phyloP scores from a whole-genome alignment of 2,888 invertebrate genomes.

The Catocala sponsa region DNA sequence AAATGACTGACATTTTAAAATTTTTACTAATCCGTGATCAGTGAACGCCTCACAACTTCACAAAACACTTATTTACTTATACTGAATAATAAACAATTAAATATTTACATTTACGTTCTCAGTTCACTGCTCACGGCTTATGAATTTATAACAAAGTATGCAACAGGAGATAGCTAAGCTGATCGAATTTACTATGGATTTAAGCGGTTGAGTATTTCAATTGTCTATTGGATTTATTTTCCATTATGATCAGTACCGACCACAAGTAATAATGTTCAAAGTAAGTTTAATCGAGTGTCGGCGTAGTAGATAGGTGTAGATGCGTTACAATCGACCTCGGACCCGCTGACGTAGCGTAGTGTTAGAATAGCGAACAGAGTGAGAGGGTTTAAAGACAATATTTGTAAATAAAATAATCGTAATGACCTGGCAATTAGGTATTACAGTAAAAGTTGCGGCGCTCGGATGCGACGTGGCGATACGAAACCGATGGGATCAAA shows the following conservation, averaged over 20 bases:
- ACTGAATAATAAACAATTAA: slow-evolving; percentile 53
- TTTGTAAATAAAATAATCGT: slow-evolving; percentile 88
- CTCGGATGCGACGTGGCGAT: slow-evolving; percentile 70
- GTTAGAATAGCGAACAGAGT: slow-evolving; percentile 86
- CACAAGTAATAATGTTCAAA: slow-evolving; percentile 78
- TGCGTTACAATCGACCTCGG: slow-evolving; percentile 81
- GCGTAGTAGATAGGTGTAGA: slow-evolving; percentile 76
- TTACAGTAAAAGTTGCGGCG: slow-evolving; percentile 76
- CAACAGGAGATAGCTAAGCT: slow-evolving; percentile 79
- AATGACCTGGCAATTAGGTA: slow-evolving; percentile 83
- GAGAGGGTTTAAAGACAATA: slow-evolving; percentile 89
- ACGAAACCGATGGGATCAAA: slow-evolving; percentile 89
- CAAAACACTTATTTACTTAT: slow-evolving; percentile 55
- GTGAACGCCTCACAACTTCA: slow-evolving; percentile 58
- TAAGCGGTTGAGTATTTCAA: slow-evolving; percentile 83
- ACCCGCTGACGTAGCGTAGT: slow-evolving; percentile 84
- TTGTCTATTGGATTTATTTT: slow-evolving; percentile 78
- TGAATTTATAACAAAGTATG: slow-evolving; percentile 64
- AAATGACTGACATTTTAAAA: slow-evolving; percentile 79
- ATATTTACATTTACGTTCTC: slow-evolving; percentile 47
- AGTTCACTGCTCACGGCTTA: slow-evolving; percentile 69
- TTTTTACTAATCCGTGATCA: slow-evolving; percentile 65
- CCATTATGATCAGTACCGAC: slow-evolving; percentile 76
- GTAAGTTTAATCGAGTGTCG: slow-evolving; percentile 74
- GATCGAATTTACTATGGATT: slow-evolving; percentile 88